Percentiles rank a stretch among this genome's conserved stretches.
phyloP scores from a whole-genome alignment of 2,113 vertebrate genomes.

The Natator depressus region DNA sequence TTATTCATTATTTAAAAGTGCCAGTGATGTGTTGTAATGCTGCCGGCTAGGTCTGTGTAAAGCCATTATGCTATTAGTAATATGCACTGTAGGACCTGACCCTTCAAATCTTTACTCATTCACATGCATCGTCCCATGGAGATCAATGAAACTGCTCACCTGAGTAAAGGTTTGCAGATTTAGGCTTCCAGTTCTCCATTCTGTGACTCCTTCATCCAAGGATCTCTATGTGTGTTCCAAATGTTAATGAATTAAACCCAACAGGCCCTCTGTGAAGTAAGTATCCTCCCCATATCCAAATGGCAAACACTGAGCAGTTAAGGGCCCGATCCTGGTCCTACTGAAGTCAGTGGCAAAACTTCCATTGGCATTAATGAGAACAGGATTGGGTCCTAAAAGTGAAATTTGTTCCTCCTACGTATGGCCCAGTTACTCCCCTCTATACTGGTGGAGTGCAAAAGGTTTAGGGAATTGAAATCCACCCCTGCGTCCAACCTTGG shows the following conservation, averaged over 20 bases:
- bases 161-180: background rate
- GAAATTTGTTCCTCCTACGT: background rate
- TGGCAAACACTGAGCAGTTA: background rate
- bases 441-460: background rate
- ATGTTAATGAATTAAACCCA: background rate
- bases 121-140: background rate
- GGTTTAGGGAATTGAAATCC: background rate
- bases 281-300: background rate
- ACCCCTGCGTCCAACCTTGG: background rate
- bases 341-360: background rate
- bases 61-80: background rate
- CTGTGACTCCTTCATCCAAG: background rate
- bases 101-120: background rate
- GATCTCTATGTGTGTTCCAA: background rate
- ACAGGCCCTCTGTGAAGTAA: background rate
- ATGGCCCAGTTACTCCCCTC: background rate
- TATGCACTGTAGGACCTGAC: background rate
- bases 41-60: background rate
- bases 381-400: background rate
- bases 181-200: slow-evolving; percentile 3
- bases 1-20: background rate
- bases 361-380: background rate
- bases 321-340: background rate
- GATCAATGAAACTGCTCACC: background rate
- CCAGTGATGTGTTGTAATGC: background rate